phyloP scores from a whole-genome alignment of 2,888 invertebrate species.

The Ophion ventricosus region DNA sequence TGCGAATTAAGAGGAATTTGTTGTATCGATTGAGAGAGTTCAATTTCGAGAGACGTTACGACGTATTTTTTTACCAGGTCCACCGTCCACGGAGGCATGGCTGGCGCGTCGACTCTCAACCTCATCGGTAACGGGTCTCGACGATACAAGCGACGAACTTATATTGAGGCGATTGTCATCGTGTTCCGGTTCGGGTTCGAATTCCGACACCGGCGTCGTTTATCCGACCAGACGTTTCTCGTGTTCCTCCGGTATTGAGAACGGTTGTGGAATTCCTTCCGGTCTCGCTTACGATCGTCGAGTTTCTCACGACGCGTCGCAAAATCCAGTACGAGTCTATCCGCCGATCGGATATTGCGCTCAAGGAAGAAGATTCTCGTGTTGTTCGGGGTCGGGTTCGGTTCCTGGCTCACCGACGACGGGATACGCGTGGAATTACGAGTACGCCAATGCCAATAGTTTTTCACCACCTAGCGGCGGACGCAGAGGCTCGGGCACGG shows the following conservation, averaged over 20 bases:
- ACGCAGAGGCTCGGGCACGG: constrained; percentile 76
- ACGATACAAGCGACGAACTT: constrained; percentile 84
- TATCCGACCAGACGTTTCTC: constrained; percentile 77
- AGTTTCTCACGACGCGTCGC: constrained; percentile 42
- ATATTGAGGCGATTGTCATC: constrained; percentile 85
- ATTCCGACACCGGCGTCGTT: constrained; percentile 76
- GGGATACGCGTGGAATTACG: constrained; percentile 76
- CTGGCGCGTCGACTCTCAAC: constrained; percentile 88
- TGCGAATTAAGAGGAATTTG: too few relatives aligned
- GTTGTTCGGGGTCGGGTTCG: constrained; percentile 77
- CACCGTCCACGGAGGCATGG: constrained; percentile 87
- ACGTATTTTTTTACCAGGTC: constrained; percentile 86
- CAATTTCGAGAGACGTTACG: constrained; percentile 78
- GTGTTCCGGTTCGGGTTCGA: constrained; percentile 78
- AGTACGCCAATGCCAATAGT: constrained; percentile 82
- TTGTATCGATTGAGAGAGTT: too few relatives aligned
- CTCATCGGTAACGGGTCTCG: constrained; percentile 87
- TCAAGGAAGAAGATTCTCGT: constrained; percentile 77
- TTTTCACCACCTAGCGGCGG: constrained; percentile 72
- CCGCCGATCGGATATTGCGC: constrained; percentile 73
- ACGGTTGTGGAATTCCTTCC: constrained; percentile 66
- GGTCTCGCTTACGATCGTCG: constrained; percentile 37
- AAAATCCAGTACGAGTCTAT: constrained; percentile 72
- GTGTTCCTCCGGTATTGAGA: constrained; percentile 79
- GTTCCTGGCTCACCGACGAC: constrained; percentile 73